Evolutionary conservation across 2,888 invertebrate genomes (phyloP), one percentile per base, ranked within the genome.

Genomic region (Hoplodrina ambigua): DNA sequence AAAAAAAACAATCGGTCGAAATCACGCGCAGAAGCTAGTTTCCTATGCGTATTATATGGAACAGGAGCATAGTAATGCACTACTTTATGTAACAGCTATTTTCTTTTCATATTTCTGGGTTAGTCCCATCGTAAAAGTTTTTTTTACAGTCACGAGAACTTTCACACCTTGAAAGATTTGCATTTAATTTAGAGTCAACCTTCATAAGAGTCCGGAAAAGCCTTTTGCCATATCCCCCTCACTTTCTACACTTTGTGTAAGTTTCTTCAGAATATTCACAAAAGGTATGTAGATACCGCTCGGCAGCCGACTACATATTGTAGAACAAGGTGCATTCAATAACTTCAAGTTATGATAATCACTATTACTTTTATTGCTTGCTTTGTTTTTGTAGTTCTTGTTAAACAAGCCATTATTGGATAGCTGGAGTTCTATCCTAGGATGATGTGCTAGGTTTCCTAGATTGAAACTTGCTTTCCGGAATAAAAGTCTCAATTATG

Each of bases 261-360:
- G 6, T 49, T 70, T 79, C 64, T 25, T 20, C 17, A 60, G 67
- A 79, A 75, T 67, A 78, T 68, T 79, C 67, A 68, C 55, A 75
- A 56, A 78, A 75, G 78, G 78, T 56, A 70, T 67, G 79, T 69
- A 78, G 65, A 71, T 71, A 52, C 67, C 44, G 30, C 56, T 58
- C 17, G 33, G 49, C 49, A 57, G 66, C 50, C 55, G 46, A 37
- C 55, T 49, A 50, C 75, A 54, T 63, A 66, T 52, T 49, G 63
- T 59, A 63, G 65, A 33, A 53, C 46, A 72, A 64, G 72, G 46
- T 11, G 61, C 78, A 78, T 79, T 67, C 69, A 67, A 78, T 79
- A 78, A 78, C 69, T 78, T 68, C 79, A 62, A 53, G 78, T 78
- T 78, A 78, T 78, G 78, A 78, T 78, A 79, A 78, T 78, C 44